These are phyloP conservation scores for Drosophila tripunctata DNA, from an alignment of 2,888 invertebrate genomes.

Conservation along the genomic window DNA sequence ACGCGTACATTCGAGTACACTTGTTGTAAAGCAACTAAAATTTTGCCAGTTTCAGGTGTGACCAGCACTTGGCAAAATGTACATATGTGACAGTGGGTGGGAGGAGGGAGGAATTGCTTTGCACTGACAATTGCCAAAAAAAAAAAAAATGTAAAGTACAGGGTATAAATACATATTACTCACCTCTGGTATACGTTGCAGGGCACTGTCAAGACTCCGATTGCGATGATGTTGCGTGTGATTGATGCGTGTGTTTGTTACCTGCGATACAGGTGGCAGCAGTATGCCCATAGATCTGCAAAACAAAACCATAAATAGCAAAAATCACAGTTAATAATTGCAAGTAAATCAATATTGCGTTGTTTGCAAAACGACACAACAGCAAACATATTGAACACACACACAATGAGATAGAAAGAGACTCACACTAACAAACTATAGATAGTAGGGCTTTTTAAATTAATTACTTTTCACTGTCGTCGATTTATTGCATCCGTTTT, in stretches of 20 bases:
- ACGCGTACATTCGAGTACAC: not conserved
- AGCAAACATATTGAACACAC: conserved; percentile 16
- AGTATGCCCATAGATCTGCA: conserved; percentile 85
- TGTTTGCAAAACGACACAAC: not conserved
- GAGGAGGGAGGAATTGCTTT: not conserved
- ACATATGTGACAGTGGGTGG: not conserved
- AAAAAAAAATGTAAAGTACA: not conserved
- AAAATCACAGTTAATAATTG: conserved; percentile 7
- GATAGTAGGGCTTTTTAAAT: conserved; percentile 22
- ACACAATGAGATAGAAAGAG: conserved; percentile 1
- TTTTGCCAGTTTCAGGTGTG: conserved; percentile 42
- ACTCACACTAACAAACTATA: conserved; percentile 9
- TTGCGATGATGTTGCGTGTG: conserved; percentile 92
- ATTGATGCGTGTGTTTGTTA: conserved; percentile 84
- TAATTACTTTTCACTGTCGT: conserved; percentile 35
- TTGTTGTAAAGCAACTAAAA: conserved; percentile 30
- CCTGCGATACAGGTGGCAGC: conserved; percentile 84
- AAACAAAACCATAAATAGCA: conserved; percentile 34
- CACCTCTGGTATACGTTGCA: conserved; percentile 94
- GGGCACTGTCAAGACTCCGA: conserved; percentile 94
- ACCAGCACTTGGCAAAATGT: conserved; percentile 18
- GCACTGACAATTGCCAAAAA: conserved; percentile 2
- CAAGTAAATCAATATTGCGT: conserved; percentile 49
- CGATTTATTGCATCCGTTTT: conserved; percentile 25
- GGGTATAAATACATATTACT: conserved; percentile 42